These are phyloP conservation scores for Coregonus suidteri DNA, from an alignment of 2,797 vertebrate species.

Conservation along the genomic window DNA sequence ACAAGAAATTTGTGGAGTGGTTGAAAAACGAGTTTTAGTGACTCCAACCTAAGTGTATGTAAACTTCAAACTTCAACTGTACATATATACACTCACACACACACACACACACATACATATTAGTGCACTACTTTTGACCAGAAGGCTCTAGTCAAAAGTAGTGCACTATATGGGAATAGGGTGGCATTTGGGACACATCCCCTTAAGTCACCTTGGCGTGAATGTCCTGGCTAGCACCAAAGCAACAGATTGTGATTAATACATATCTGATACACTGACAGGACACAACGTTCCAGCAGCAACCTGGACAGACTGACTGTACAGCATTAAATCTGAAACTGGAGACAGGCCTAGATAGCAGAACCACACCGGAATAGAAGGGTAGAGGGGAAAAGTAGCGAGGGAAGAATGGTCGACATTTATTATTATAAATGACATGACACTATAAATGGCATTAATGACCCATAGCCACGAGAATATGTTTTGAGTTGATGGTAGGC, in stretches of 20 bases:
- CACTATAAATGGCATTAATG: too few species aligned
- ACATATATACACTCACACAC: too few species aligned
- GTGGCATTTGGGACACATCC: not conserved
- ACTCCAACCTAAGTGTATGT: too few species aligned
- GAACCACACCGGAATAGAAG: constrained; percentile 12
- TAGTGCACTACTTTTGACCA: too few species aligned
- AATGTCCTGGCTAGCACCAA: not conserved
- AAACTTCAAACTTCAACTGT: too few species aligned
- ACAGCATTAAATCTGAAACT: constrained; percentile 2
- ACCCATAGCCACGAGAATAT: not conserved
- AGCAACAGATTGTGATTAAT: not conserved
- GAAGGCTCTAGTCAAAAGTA: too few species aligned
- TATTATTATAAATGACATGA: too few species aligned
- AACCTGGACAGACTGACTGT: not conserved
- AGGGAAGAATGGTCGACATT: not conserved
- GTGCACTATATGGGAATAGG: too few species aligned
- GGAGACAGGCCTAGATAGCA: not conserved
- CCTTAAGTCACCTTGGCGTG: constrained; percentile 24
- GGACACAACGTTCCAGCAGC: constrained; percentile 5
- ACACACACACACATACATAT: too few species aligned
- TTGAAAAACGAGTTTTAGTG: too few species aligned
- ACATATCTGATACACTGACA: constrained; percentile 7
- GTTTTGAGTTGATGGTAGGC: not conserved
- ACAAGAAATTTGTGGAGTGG: too few species aligned
- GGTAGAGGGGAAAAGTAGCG: not conserved